Evolutionary conservation across 1,140 invertebrate species (phyloP), one percentile per base, ranked within the genome.

Genomic region (Cecropterus lyciades): DNA sequence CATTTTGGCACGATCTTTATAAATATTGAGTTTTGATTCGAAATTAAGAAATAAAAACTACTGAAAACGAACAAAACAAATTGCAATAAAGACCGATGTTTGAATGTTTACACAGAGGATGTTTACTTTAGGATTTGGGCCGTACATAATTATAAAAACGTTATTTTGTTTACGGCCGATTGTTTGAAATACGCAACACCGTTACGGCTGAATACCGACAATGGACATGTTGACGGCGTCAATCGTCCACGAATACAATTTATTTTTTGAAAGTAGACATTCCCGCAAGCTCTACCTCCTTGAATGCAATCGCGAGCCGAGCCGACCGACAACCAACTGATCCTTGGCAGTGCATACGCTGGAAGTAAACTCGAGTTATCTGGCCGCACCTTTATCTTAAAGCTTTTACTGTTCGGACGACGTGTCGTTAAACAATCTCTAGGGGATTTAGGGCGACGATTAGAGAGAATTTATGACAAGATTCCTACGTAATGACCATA

Each of bases 401-500:
- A 63, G 13, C 57, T 67, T 65, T 49, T 64, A 67, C 27, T 48
- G 27, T 48, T 17, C 24, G 15, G 4, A n/a, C 56, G 14, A 43
- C 14, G 9, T 59, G 56, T 48, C 56, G 43, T 59, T 59, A 48
- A 69, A 64, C 62, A 69, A 76, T 72, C 65, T 51, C 24, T 42
- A 66, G 72, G 72, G 43, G 56, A 59, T 59, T 80, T 77, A 73
- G 59, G 56, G 17, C 20, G 14, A 15, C 67, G 72, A 73, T 79
- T 70, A 79, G 11, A 24, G 49, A 66, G 43, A 64, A 59, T 69
- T 69, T 69, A 64, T 65, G 53, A 68, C 53, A n/a, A n/a, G n/a
- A n/a, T n/a, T n/a, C n/a, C n/a, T 51, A 13, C 48, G 20, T 51
- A n/a, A 51, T 10, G 17, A 4, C 37, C 37, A 40, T 24, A 48